These are phyloP conservation scores for Psilopsiagon aurifrons DNA, from an alignment of 2,113 vertebrate species.

Conservation along the genomic window DNA sequence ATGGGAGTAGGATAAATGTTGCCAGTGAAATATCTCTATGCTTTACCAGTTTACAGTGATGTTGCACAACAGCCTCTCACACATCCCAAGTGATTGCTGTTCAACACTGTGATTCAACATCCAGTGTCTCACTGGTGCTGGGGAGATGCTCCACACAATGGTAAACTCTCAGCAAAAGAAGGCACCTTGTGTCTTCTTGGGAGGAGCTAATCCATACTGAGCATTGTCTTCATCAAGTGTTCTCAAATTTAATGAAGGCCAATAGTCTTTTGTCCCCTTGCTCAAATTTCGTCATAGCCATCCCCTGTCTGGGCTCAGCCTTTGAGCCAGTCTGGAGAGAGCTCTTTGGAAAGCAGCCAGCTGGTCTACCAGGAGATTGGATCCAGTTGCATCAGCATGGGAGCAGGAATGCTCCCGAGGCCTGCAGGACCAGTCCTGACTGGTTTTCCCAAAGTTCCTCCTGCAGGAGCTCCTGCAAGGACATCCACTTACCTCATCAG, in stretches of 20 bases:
- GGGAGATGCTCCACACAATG: not conserved
- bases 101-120: not conserved
- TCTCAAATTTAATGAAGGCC: not conserved
- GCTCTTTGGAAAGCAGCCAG: constrained; percentile 16
- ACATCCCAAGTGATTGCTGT: not conserved
- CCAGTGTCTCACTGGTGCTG: not conserved
- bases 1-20: not conserved
- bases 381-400: constrained; percentile 57
- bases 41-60: accelerated
- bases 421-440: not conserved
- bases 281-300: not conserved
- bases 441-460: constrained; percentile 57
- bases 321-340: constrained; percentile 28
- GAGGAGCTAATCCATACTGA: not conserved
- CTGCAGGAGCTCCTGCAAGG: constrained; percentile 29
- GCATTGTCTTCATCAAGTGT: not conserved
- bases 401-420: constrained; percentile 35
- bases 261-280: not conserved
- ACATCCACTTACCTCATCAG: constrained; percentile 21
- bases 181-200: not conserved
- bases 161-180: not conserved
- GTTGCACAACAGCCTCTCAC: not conserved
- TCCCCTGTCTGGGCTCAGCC: not conserved
- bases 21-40: not conserved
- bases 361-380: constrained; percentile 4